Base-by-base conservation (phyloP, 2,888 invertebrate species). In the Rutpela maculata region DNA sequence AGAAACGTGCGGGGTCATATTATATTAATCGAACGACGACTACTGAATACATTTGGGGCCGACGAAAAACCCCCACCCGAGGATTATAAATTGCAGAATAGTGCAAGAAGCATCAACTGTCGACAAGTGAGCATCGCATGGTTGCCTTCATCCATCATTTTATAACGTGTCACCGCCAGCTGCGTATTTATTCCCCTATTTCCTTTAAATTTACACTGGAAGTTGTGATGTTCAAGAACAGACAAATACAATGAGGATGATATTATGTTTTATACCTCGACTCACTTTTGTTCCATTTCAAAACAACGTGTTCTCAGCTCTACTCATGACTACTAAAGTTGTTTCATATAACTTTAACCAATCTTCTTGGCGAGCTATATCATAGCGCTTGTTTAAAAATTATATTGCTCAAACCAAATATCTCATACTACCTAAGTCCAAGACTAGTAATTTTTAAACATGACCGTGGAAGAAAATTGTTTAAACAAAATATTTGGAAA, bases 161-260 rank as follows among this genome's bases (percentile, higher is more conserved):
- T 43, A n/a, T 60, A 60, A 70, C 70, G 70, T 70, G 70, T 70
- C 70, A 70, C 60, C 60, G 70, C 70, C 70, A 70, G 70, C 70
- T 70, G 67, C 67, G 67, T 67, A 67, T 67, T 67, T 67, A 67
- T 67, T 67, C 67, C 67, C 67, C 67, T 50, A 67, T 67, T 70
- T 70, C 70, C 70, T 57, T 70, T 60, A 70, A 70, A 70, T 70
- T 60, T 60, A 57, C 70, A 70, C 17, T 60, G 60, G 70, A 70
- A 70, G 70, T 70, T 60, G 60, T 35, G 70, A 70, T 70, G 57
- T 70, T 70, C 70, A 38, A 57, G 57, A 60, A 60, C 70, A 70
- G 70, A 60, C 60, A 43, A 70, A 43, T 43, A 70, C 70, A 59
- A 60, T 60, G 70, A 60, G 70, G 43, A 38, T n/a, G 59, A 59